Percentiles rank a stretch among this genome's conserved stretches.
phyloP scores from a whole-genome alignment of 2,797 vertebrate genomes.

The Sandelia bainsii region DNA sequence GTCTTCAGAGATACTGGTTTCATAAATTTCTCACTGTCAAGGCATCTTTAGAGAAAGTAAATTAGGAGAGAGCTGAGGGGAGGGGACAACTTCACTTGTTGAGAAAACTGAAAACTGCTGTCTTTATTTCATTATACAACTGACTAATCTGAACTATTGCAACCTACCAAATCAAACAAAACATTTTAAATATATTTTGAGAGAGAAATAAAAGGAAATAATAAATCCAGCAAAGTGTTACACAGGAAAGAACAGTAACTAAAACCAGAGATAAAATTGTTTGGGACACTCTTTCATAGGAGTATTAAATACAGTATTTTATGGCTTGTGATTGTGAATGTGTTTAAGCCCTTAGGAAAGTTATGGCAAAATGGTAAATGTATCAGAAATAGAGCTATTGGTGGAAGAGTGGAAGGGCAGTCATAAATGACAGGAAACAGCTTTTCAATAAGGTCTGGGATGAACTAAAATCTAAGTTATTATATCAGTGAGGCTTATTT shows the following conservation, averaged over 20 bases:
- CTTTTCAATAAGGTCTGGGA: no score
- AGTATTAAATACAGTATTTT: background rate
- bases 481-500: no score
- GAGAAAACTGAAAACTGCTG: conserved; percentile 74
- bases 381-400: background rate
- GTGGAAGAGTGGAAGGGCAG: background rate
- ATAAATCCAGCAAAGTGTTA: background rate
- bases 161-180: conserved; percentile 3
- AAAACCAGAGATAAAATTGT: background rate
- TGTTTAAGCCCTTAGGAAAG: background rate
- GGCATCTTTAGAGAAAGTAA: conserved; percentile 30
- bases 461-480: no score
- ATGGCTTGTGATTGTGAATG: no score
- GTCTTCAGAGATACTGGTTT: conserved; percentile 48
- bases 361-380: background rate
- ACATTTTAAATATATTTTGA: background rate
- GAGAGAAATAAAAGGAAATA: background rate
- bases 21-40: conserved; percentile 53
- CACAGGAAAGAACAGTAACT: background rate
- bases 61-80: conserved; percentile 40
- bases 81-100: conserved; percentile 43
- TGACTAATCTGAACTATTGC: background rate
- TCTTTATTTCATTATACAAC: conserved; percentile 12
- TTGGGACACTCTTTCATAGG: background rate
- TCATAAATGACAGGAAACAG: no score